A percentile compares a stretch with the other conserved stretches of the same genome.
Conservation (phyloP, 2,797 vertebrate genomes). For the Onychomys arenicola region DNA sequence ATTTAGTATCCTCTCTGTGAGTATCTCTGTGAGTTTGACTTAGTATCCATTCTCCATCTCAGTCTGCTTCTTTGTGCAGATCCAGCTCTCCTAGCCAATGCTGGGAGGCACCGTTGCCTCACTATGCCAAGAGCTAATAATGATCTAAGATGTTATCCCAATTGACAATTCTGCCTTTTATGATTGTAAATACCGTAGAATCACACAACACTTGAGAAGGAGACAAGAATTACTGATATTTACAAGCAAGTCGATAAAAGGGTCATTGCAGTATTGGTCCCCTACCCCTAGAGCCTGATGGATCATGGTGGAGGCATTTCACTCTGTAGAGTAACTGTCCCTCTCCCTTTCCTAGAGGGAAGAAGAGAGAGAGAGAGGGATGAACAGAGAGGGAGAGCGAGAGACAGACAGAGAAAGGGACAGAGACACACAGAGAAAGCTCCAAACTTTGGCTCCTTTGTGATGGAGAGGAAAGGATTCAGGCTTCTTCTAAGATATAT, state of each 20-base stretch:
- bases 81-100: background rate
- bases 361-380: background rate
- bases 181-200: background rate
- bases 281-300: background rate
- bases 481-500: background rate
- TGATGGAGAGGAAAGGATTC: background rate
- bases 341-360: background rate
- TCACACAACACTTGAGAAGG: background rate
- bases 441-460: background rate
- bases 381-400: background rate
- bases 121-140: background rate
- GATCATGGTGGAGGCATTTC: background rate
- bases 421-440: background rate
- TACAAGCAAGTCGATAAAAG: too few species aligned
- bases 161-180: background rate
- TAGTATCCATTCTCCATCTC: accelerated
- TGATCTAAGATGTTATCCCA: background rate
- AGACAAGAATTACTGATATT: background rate
- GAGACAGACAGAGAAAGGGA: background rate
- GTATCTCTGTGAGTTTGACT: background rate
- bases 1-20: too few species aligned
- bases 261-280: background rate
- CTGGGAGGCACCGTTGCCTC: background rate
- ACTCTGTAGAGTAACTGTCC: background rate
- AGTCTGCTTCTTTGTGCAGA: background rate